Percentiles rank a stretch among this genome's conserved stretches.
Conservation (phyloP, 2,888 invertebrate species). For the Eristalinus sepulchralis region DNA sequence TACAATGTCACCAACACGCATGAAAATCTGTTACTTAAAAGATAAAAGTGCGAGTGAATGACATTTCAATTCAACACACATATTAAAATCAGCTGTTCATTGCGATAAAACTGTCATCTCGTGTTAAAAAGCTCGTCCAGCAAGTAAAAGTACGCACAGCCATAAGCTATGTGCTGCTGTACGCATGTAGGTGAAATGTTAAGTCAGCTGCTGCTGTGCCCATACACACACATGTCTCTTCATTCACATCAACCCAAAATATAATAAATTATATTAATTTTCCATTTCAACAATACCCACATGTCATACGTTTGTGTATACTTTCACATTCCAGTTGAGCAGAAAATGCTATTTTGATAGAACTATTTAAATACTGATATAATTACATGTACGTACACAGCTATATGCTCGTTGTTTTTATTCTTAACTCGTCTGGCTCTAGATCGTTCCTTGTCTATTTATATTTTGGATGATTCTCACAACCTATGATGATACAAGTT, state of each 20-base stretch:
- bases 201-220: background rate
- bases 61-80: conserved; percentile 3
- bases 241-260: background rate
- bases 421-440: background rate
- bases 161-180: background rate
- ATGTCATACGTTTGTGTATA: background rate
- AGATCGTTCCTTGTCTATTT: conserved; percentile 3
- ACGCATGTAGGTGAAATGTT: background rate
- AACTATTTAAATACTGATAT: background rate
- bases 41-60: conserved; percentile 11
- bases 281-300: background rate
- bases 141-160: background rate
- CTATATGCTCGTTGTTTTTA: background rate
- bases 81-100: conserved; percentile 5
- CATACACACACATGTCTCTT: background rate
- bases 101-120: conserved; percentile 15
- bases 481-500: background rate
- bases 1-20: too few relatives aligned
- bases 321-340: background rate
- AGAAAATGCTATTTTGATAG: background rate
- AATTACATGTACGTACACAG: background rate
- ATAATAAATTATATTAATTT: background rate
- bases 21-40: background rate
- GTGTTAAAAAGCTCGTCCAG: background rate
- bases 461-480: background rate